Conservation (phyloP, 2,797 vertebrate species). For the Lagocephalus sceleratus region DNA sequence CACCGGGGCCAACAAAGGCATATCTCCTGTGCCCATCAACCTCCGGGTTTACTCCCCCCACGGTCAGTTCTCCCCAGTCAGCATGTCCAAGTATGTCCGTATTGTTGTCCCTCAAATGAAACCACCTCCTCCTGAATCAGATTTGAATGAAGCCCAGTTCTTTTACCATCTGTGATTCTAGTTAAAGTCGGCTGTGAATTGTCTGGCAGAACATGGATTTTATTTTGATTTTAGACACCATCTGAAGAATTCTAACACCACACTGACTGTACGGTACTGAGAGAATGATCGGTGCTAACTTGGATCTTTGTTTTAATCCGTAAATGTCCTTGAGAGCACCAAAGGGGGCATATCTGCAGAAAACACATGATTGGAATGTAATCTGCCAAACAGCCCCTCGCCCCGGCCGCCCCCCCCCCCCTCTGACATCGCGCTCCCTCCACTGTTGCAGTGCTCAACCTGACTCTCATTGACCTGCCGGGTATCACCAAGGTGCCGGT, state of each 20-base stretch:
- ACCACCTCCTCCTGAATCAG: slow-evolving; percentile 1
- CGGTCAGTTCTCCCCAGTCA: slow-evolving; percentile 68
- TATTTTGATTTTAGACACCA: no score
- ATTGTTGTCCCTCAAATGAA: neutral
- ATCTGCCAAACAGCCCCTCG: neutral
- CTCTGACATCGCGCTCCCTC: slow-evolving; percentile 11
- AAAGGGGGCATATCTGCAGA: neutral
- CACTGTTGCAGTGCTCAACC: slow-evolving; percentile 82
- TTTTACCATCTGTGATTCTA: no score
- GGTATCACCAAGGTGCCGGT: slow-evolving; percentile 98
- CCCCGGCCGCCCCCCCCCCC: neutral
- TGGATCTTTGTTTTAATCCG: neutral
- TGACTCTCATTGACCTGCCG: slow-evolving; percentile 95
- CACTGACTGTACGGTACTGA: no score
- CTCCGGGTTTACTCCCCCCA: slow-evolving; percentile 90
- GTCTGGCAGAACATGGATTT: slow-evolving; percentile 1
- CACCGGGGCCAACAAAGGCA: slow-evolving; percentile 94
- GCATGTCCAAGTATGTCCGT: neutral
- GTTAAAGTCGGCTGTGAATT: slow-evolving; percentile 23
- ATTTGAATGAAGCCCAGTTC: slow-evolving; percentile 1
- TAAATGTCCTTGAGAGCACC: neutral
- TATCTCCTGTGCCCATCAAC: slow-evolving; percentile 93
- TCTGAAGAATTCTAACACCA: no score
- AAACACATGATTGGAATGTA: no score
- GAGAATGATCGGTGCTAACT: neutral